Base-by-base conservation (phyloP, 2,113 vertebrate genomes). In the Silurus asotus region DNA sequence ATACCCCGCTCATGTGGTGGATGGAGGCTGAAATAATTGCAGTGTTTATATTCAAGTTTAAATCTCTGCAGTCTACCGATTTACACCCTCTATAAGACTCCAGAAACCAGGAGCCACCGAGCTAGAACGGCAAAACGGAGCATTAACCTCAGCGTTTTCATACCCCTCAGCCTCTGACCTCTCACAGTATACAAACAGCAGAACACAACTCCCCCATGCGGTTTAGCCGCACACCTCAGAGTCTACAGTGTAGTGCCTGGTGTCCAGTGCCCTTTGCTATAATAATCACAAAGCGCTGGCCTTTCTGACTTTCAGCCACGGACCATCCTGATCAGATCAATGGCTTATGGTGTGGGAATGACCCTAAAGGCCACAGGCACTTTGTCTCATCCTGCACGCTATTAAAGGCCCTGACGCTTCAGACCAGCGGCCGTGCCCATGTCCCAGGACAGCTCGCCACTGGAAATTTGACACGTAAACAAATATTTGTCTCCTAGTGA, bases 391-490 rank as follows among this genome's bases (percentile, higher is more conserved):
- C 70, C 19, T 84, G 7, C 65, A 64, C 49, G 1, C 49, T 10
- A 51, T n/a, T 58, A 77, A 64, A 82, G 78, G 61, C 82, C 48
- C 83, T 81, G 70, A 72, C 84, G 82, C 79, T 72, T 72, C 62
- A 55, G 69, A 58, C 76, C 53, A 37, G 65, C 5, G 11, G 49
- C 15, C 45, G 67, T 37, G 23, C 56, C 77, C 62, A 76, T 78
- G 84, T 87, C 80, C 84, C 75, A 75, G 86, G 75, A 84, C 80
- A 80, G 75, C 74, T 59, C 49, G 62, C 69, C 74, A 86, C 86
- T 87, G 86, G 84, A 89, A 86, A 89, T 87, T 69, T 87, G 84
- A 86, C 72, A 81, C 53, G 81, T 89, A 88, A 89, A 86, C 86
- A 89, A 86, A 88, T 86, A 88, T 89, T 89, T 88, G 84, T 77